Percentiles rank a stretch among this genome's conserved stretches.
Evolutionary conservation across 1,140 invertebrate species (phyloP).

Genomic region (Drosophila busckii): DNA sequence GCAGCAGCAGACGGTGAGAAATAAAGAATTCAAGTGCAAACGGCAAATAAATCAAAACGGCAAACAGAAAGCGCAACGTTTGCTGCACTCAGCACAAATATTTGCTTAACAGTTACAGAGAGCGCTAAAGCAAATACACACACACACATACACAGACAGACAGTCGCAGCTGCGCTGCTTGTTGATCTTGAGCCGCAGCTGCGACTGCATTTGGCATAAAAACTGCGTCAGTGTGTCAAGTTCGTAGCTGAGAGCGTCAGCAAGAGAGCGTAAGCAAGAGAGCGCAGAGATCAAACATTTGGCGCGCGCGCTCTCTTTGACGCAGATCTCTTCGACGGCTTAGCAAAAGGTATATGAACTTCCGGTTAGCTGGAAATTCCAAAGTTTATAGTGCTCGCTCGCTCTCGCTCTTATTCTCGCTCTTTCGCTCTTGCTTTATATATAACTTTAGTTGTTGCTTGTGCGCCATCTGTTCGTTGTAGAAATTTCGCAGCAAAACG

Average conservation of each 20-base stretch:
- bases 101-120: slow-evolving; percentile 62
- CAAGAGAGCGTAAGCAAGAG: not conserved
- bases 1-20: slow-evolving; percentile 35
- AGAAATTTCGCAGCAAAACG: not conserved
- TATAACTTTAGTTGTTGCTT: no score
- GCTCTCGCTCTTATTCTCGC: not conserved
- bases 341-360: slow-evolving; percentile 71
- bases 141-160: not conserved
- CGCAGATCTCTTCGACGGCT: slow-evolving; percentile 23
- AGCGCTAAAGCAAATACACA: slow-evolving; percentile 18
- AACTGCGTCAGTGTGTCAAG: slow-evolving; percentile 74
- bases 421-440: not conserved
- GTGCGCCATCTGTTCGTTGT: no score
- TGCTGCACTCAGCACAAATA: slow-evolving; percentile 36
- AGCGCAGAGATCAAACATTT: slow-evolving; percentile 17
- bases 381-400: slow-evolving; percentile 14
- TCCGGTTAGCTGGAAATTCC: slow-evolving; percentile 56
- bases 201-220: slow-evolving; percentile 22
- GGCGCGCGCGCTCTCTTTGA: slow-evolving; percentile 1
- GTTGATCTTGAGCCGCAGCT: not conserved
- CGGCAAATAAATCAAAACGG: slow-evolving; percentile 69
- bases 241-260: slow-evolving; percentile 39
- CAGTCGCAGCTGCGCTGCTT: not conserved
- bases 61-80: slow-evolving; percentile 57
- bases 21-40: slow-evolving; percentile 69